phyloP scores from a whole-genome alignment of 2,888 invertebrate species.

The Hirtodrosophila cameraria region DNA sequence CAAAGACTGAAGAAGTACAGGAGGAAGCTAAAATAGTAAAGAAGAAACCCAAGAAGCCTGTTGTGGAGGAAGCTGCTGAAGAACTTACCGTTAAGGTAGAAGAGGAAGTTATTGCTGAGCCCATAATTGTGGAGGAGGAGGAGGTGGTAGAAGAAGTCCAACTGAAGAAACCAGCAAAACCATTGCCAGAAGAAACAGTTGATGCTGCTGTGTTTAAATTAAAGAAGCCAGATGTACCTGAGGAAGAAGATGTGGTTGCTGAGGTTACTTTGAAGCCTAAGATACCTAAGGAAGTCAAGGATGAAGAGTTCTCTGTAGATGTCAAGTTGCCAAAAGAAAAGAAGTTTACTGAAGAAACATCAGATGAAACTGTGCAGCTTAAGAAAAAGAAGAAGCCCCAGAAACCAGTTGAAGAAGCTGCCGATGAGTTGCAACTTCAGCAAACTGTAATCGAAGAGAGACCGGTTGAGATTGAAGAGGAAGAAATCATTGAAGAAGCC shows the following conservation, averaged over 20 bases:
- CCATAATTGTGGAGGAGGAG: constrained; percentile 59
- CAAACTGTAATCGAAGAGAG: constrained; percentile 82
- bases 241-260: constrained; percentile 82
- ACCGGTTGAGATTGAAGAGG: constrained; percentile 86
- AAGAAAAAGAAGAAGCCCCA: constrained; percentile 81
- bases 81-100: constrained; percentile 74
- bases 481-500: constrained; percentile 84
- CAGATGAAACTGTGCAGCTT: constrained; percentile 78
- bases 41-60: constrained; percentile 78
- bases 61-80: constrained; percentile 73
- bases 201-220: constrained; percentile 79
- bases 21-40: constrained; percentile 72
- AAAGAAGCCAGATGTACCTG: constrained; percentile 65
- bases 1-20: constrained; percentile 65
- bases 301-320: constrained; percentile 81
- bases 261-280: constrained; percentile 82
- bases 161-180: constrained; percentile 67
- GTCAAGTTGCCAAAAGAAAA: constrained; percentile 77
- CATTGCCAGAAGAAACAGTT: constrained; percentile 62
- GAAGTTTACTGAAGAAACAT: constrained; percentile 79
- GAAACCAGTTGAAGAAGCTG: constrained; percentile 78
- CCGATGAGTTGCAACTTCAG: constrained; percentile 81
- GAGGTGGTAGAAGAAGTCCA: constrained; percentile 71
- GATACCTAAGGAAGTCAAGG: constrained; percentile 72
- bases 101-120: constrained; percentile 72